phyloP scores from a whole-genome alignment of 2,888 invertebrate species.

The Diaprepes abbreviatus region DNA sequence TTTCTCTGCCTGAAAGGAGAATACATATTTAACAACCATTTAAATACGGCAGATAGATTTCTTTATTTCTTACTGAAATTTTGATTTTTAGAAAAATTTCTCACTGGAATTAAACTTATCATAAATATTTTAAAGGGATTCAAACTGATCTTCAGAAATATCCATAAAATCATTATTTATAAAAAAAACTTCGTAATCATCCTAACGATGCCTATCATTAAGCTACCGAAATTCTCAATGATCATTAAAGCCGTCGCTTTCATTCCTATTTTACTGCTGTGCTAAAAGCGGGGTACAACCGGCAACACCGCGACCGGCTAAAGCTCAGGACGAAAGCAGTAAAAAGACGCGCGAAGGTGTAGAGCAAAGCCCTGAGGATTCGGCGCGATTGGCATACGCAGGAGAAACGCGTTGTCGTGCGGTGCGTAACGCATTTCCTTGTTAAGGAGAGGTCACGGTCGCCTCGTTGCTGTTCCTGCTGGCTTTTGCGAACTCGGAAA shows the following conservation, averaged over 20 bases:
- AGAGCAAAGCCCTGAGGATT: conserved; percentile 42
- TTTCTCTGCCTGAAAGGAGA: too few relatives aligned
- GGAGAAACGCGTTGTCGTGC: conserved; percentile 37
- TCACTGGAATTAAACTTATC: too few relatives aligned
- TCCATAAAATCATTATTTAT: too few relatives aligned
- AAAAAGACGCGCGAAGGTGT: conserved; percentile 27
- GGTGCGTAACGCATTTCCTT: conserved; percentile 65
- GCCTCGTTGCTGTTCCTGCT: conserved; percentile 29
- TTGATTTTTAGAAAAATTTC: too few relatives aligned
- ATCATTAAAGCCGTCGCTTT: conserved; percentile 8
- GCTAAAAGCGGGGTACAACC: conserved; percentile 6
- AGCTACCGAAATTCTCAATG: not conserved
- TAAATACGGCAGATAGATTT: too few relatives aligned
- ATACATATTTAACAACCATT: too few relatives aligned
- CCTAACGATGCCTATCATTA: not conserved
- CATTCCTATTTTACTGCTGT: not conserved
- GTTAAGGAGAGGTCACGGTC: conserved; percentile 63
- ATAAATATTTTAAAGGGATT: too few relatives aligned
- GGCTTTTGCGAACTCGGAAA: conserved; percentile 32
- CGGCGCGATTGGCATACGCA: conserved; percentile 37
- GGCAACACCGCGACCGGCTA: conserved; percentile 29
- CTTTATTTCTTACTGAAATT: too few relatives aligned
- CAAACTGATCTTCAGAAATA: too few relatives aligned
- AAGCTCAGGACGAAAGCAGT: conserved; percentile 26
- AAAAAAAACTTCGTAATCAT: not conserved